Conservation (phyloP, 2,888 invertebrate species). For the Parnassius glacialis region DNA sequence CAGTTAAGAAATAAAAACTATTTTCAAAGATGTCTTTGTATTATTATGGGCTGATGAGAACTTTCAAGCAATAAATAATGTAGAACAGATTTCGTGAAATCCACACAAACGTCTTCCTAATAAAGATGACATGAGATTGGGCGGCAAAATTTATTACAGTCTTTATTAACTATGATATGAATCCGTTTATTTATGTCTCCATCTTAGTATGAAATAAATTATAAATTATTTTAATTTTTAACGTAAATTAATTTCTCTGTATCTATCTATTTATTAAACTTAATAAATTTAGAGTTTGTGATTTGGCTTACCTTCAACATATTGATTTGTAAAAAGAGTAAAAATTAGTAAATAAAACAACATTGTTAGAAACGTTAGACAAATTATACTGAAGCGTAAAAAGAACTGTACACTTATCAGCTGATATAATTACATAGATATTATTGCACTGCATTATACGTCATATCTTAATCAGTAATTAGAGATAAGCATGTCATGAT, state of each 20-base stretch:
- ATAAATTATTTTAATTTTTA: slow-evolving; percentile 2
- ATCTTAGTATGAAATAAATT: slow-evolving; percentile 13
- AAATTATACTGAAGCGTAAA: slow-evolving; percentile 9
- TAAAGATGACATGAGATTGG: slow-evolving; percentile 20
- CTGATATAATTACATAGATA: not conserved
- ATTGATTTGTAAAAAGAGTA: slow-evolving; percentile 21
- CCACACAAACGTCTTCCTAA: slow-evolving; percentile 3
- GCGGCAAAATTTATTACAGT: slow-evolving; percentile 12
- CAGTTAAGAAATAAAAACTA: no score
- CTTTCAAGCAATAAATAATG: slow-evolving; percentile 6
- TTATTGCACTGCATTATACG: no score
- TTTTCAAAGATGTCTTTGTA: not conserved
- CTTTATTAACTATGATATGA: slow-evolving; percentile 16
- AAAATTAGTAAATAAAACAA: slow-evolving; percentile 25
- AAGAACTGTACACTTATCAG: slow-evolving; percentile 6
- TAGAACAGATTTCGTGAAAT: no score
- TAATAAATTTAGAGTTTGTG: not conserved
- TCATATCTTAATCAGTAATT: not conserved
- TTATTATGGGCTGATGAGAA: not conserved
- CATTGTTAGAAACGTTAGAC: slow-evolving; percentile 19
- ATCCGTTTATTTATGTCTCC: slow-evolving; percentile 17
- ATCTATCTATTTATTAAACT: no score
- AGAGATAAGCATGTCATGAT: not conserved
- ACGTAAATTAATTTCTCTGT: not conserved
- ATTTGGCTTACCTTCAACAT: slow-evolving; percentile 21